These are phyloP conservation scores for Tursiops truncatus DNA, from an alignment of 2,113 vertebrate species.

Conservation along the genomic window DNA sequence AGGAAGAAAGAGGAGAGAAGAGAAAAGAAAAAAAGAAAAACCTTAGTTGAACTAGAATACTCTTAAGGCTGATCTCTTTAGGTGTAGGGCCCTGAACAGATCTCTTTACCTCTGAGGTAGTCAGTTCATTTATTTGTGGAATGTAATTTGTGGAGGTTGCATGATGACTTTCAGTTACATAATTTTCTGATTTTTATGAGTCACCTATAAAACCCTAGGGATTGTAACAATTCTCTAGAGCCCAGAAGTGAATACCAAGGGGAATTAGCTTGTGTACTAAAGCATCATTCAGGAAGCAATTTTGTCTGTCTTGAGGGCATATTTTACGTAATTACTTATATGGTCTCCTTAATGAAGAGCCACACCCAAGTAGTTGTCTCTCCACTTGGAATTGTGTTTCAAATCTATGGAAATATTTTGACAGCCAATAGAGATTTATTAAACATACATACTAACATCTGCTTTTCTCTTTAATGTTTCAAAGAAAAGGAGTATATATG, in stretches of 20 bases:
- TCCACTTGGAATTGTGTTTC: background rate
- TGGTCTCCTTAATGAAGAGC: background rate
- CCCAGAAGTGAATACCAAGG: background rate
- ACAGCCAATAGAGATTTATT: background rate
- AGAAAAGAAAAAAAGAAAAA: background rate
- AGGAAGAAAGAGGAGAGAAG: background rate
- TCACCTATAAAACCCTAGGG: background rate
- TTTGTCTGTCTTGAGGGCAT: background rate
- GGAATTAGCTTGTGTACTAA: background rate
- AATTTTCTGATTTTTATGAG: background rate
- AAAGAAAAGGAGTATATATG: background rate
- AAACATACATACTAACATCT: background rate
- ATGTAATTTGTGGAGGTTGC: background rate
- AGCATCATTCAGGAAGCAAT: background rate
- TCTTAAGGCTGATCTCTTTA: background rate
- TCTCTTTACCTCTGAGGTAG: background rate
- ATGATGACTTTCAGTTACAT: background rate
- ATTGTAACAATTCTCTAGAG: background rate
- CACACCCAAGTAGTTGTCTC: background rate
- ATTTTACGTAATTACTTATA: background rate
- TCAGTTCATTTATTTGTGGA: background rate
- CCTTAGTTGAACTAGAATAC: background rate
- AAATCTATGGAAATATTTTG: background rate
- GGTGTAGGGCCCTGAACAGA: background rate
- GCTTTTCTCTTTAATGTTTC: background rate